phyloP scores from a whole-genome alignment of 2,888 invertebrate species.

The Arctia plantaginis region DNA sequence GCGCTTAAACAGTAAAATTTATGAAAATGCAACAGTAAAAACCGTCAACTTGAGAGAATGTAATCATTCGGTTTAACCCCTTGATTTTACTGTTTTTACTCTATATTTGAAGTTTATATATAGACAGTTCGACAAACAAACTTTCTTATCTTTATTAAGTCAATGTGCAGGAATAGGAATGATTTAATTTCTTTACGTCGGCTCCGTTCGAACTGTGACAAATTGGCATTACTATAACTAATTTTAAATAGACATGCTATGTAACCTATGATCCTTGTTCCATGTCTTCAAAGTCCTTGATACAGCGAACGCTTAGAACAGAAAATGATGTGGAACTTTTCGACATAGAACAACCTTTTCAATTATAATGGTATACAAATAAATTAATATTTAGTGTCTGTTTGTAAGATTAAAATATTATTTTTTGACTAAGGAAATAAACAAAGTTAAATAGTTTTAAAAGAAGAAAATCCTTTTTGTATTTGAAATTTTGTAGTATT shows the following conservation, averaged over 20 bases:
- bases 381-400: neutral
- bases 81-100: neutral
- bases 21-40: neutral
- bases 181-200: conserved; percentile 41
- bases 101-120: neutral
- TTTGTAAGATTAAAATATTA: neutral
- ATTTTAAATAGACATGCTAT: conserved; percentile 52
- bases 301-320: conserved; percentile 10
- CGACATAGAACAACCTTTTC: neutral
- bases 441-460: too few species aligned
- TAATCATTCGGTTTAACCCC: neutral
- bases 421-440: too few species aligned
- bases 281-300: conserved; percentile 31
- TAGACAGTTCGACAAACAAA: neutral
- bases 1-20: neutral
- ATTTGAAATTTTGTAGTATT: too few species aligned
- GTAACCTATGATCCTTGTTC: conserved; percentile 35
- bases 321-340: neutral
- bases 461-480: too few species aligned
- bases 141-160: neutral
- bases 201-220: conserved; percentile 34
- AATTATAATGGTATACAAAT: neutral
- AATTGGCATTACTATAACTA: conserved; percentile 54
- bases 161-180: conserved; percentile 28
- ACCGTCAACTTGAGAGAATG: neutral